Conservation (phyloP, 2,113 vertebrate genomes). For the Heteronetta atricapilla region DNA sequence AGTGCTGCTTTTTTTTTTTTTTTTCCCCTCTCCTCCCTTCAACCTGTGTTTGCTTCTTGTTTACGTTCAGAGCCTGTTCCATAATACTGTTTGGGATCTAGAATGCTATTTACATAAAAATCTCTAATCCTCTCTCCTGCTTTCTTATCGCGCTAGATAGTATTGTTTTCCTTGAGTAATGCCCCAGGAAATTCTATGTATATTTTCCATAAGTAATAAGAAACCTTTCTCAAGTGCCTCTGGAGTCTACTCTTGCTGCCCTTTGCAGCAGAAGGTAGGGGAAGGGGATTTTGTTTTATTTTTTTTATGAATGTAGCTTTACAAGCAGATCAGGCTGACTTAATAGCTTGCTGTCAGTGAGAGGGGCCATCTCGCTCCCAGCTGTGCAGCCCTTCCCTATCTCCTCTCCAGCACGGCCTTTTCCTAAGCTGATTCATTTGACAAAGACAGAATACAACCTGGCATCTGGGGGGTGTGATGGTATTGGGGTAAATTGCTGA, state of each 20-base stretch:
- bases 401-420: not conserved
- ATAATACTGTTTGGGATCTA: not conserved
- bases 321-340: not conserved
- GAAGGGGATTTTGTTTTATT: not conserved
- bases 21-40: not conserved
- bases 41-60: accelerated
- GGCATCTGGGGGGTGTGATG: not conserved
- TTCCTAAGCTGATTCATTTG: not conserved
- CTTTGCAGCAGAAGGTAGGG: not conserved
- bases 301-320: not conserved
- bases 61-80: not conserved
- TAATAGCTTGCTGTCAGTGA: not conserved
- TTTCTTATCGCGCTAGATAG: conserved; percentile 43
- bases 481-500: not conserved
- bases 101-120: not conserved
- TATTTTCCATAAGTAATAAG: conserved; percentile 13
- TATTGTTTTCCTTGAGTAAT: conserved; percentile 33
- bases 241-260: not conserved
- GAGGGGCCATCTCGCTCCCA: not conserved
- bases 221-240: not conserved
- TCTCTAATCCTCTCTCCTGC: not conserved
- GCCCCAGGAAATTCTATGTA: conserved; percentile 15
- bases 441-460: not conserved
- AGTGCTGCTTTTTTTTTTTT: not conserved
- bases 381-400: not conserved